Evolutionary conservation across 2,888 invertebrate genomes (phyloP), one percentile per base, ranked within the genome.

Genomic region (Branchellion lobata): DNA sequence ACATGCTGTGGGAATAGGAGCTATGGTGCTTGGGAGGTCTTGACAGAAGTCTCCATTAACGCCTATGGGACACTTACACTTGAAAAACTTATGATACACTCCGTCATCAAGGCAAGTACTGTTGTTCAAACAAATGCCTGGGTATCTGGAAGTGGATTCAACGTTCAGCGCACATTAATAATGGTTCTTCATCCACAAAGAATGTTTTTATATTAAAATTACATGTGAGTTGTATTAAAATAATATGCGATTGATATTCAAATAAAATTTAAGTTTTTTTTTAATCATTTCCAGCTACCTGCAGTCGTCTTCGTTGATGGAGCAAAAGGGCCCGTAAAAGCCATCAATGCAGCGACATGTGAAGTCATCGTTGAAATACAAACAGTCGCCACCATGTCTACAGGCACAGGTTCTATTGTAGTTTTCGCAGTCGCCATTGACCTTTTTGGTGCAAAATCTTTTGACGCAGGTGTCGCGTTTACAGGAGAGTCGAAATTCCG

Each of bases 1-100:
- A 57, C 61, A 3, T 8, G n/a, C 11, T 57, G 21, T 57, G 21
- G 61, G 3, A n/a, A 3, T 57, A 3, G 61, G 21, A 8, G 61
- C 3, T 57, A n/a, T 3, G 5, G 24, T 40, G 40, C 40, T 57
- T 8, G 24, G n/a, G 11, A 18, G 5, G 21, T 57, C 21, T 57
- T 57, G n/a, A 65, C 77, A 77, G 36, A 77, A 77, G 34, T 77
- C 77, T 1, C 77, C 72, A 14, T 57, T 24, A 27, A 76, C 73
- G 36, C 78, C 81, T 3, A 27, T 29, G 36, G 33, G 51, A 61
- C 82, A 82, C 24, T 33, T 71, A 53, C 82, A 82, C 40, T 74
- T 57, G 57, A 68, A 69, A 18, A 36, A 40, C 40, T 14, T 40
- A 40, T 40, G 47, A 14, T 79, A 72, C 5, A 68, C 72, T 18